Evolutionary conservation across 2,888 invertebrate species (phyloP), one percentile per base, ranked within the genome.

Genomic region (Ectemnius cavifrons): DNA sequence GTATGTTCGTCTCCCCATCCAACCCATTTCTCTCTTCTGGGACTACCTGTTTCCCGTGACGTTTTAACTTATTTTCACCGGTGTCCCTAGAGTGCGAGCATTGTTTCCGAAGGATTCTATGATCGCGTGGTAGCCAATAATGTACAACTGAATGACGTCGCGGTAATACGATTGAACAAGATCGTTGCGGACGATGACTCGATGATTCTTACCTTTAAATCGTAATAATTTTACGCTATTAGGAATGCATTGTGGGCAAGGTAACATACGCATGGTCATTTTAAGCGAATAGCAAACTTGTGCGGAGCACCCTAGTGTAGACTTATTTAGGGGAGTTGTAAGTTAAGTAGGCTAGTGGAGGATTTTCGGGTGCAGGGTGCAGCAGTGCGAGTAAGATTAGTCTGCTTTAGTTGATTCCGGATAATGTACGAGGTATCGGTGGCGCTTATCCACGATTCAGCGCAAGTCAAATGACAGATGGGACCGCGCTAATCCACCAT

Each of bases 401-500:
- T 62, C 63, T 61, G 60, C 58, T 75, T 71, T 37, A 61, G 56
- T 37, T 46, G 60, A 65, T 61, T 23, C 60, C 18, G 16, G 59
- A 56, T 68, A 68, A 76, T 60, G 67, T 18, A 64, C 57, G 52
- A 45, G 58, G 28, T 73, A 66, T 52, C 67, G 46, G 69, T 56
- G 59, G 20, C 56, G 56, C n/a, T 64, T 63, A 46, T 63, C 59
- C 69, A 18, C 63, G 59, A 71, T 72, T 65, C 73, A 62, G 60
- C 79, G 82, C 68, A 80, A 80, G 83, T 86, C 82, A 83, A 84
- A 86, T 85, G 89, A 86, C 89, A 87, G 89, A 90, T 90, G 89
- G 85, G 86, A 80, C 82, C 79, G 73, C 75, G 84, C 86, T 89
- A 88, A 90, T 89, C 89, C 87, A 76, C 87, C 88, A 90, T 90